These are phyloP conservation scores for Brachylomia viminalis DNA, from an alignment of 2,888 invertebrate species.

Conservation along the genomic window DNA sequence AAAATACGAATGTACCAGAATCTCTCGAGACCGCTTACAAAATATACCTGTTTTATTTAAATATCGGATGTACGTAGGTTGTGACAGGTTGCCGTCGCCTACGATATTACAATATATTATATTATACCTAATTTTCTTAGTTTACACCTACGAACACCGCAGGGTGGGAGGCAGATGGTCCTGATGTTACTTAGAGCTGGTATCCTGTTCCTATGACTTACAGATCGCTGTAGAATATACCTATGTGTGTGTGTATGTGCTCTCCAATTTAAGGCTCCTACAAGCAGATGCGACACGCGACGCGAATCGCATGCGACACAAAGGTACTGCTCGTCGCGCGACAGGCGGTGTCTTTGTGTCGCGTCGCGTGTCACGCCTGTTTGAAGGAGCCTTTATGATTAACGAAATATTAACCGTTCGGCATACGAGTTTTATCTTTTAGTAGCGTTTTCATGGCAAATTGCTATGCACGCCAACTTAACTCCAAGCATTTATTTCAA, in stretches of 20 bases:
- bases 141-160: constrained; percentile 43
- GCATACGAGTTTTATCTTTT: too few species aligned
- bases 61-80: constrained; percentile 49
- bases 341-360: too few species aligned
- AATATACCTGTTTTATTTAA: constrained; percentile 57
- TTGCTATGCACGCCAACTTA: background rate
- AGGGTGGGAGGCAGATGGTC: constrained; percentile 16
- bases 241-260: background rate
- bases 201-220: background rate
- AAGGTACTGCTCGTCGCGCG: too few species aligned
- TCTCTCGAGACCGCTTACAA: constrained; percentile 33
- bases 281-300: too few species aligned
- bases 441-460: background rate
- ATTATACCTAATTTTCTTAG: constrained; percentile 50
- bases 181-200: background rate
- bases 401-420: background rate
- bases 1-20: background rate
- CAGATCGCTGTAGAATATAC: background rate
- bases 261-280: too few species aligned
- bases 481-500: too few species aligned
- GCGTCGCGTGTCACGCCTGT: too few species aligned
- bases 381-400: too few species aligned
- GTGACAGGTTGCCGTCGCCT: constrained; percentile 51
- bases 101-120: constrained; percentile 50
- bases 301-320: too few species aligned